Percentiles rank a stretch among this genome's conserved stretches.
These are phyloP conservation scores for Drosophila fulvimacula DNA, from an alignment of 2,888 invertebrate genomes.

Conservation along the genomic window DNA sequence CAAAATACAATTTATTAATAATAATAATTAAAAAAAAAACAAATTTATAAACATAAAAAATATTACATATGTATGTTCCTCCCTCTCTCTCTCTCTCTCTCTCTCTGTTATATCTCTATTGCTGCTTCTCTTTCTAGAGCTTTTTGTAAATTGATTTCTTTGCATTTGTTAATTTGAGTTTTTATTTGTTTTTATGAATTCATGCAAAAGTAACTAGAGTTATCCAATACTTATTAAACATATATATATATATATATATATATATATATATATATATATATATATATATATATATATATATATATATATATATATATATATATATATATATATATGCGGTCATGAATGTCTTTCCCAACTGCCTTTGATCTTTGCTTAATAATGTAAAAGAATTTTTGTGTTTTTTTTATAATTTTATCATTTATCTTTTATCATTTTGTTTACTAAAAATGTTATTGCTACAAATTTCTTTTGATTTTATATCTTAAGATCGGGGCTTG, in stretches of 20 bases:
- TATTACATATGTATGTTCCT: slow-evolving; percentile 71
- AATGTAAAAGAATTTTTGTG: slow-evolving; percentile 40
- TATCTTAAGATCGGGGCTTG: slow-evolving; percentile 50
- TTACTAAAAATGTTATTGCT: slow-evolving; percentile 57
- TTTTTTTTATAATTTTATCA: slow-evolving; percentile 1
- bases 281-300: slow-evolving; percentile 11
- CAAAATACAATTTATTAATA: slow-evolving; percentile 77
- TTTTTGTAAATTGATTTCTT: slow-evolving; percentile 9
- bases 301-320: neutral
- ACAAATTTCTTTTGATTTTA: slow-evolving; percentile 27
- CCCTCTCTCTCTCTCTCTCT: slow-evolving; percentile 14
- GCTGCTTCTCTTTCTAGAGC: slow-evolving; percentile 5
- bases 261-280: neutral
- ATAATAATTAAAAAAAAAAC: slow-evolving; percentile 68
- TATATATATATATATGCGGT: neutral
- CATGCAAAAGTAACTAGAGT: slow-evolving; percentile 48
- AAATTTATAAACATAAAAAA: slow-evolving; percentile 76
- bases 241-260: slow-evolving; percentile 6
- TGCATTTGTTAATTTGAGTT: slow-evolving; percentile 1
- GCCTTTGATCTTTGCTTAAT: slow-evolving; percentile 9
- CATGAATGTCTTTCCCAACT: slow-evolving; percentile 1
- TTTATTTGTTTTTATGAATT: slow-evolving; percentile 35
- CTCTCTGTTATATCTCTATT: neutral
- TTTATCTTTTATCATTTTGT: slow-evolving; percentile 32
- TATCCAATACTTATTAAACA: slow-evolving; percentile 40